A percentile compares a stretch with the other conserved stretches of the same genome.
Evolutionary conservation across 1,140 invertebrate species (phyloP).

Genomic region (Wiebesia pumilae): DNA sequence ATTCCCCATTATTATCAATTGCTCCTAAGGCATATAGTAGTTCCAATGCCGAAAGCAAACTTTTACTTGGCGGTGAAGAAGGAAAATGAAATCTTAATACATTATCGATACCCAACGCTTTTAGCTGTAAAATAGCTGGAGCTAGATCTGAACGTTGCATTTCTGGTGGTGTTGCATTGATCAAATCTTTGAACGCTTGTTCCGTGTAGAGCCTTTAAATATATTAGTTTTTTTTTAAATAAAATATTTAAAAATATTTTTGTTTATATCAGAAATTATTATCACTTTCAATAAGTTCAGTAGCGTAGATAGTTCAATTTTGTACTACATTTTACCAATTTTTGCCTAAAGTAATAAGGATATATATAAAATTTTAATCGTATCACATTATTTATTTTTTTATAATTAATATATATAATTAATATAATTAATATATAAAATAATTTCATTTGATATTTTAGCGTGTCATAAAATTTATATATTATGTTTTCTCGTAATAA

Average conservation of each 20-base stretch:
- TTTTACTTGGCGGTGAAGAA: constrained; percentile 91
- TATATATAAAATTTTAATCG: too few relatives aligned
- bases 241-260: not conserved
- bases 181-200: constrained; percentile 83
- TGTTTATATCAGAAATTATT: not conserved
- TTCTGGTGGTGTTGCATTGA: constrained; percentile 87
- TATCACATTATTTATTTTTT: too few relatives aligned
- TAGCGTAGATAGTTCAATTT: too few relatives aligned
- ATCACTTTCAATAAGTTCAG: not conserved
- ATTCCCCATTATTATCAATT: constrained; percentile 85
- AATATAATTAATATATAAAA: too few relatives aligned
- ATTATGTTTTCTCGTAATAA: too few relatives aligned
- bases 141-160: constrained; percentile 94
- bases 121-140: constrained; percentile 91
- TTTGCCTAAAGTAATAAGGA: too few relatives aligned
- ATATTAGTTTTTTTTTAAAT: not conserved
- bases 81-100: constrained; percentile 89
- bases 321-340: too few relatives aligned
- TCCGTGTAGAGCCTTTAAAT: constrained; percentile 85
- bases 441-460: not conserved
- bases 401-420: not conserved
- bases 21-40: constrained; percentile 91
- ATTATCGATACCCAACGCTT: constrained; percentile 96
- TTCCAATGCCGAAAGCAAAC: constrained; percentile 90
- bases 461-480: too few relatives aligned